Evolutionary conservation across 2,888 invertebrate genomes (phyloP).

Genomic region (Chaetogeoica ovagalla): DNA sequence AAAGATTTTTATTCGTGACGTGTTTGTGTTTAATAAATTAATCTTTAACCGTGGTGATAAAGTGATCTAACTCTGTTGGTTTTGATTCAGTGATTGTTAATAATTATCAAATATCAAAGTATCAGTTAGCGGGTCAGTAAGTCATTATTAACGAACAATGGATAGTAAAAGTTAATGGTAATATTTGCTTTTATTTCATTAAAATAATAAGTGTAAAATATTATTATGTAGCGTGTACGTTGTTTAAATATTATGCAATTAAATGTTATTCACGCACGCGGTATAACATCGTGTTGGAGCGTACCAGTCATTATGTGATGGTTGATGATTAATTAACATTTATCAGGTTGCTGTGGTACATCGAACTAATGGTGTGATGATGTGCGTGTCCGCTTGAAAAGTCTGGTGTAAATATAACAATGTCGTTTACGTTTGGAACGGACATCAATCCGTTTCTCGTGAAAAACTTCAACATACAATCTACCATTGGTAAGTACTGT

Average conservation of each 20-base stretch:
- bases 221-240: background rate
- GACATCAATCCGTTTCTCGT: conserved; percentile 49
- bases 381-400: background rate
- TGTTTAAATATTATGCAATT: conserved; percentile 1
- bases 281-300: background rate
- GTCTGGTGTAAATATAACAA: background rate
- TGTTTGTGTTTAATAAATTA: too few species aligned
- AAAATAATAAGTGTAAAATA: too few species aligned
- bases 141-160: too few species aligned
- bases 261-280: background rate
- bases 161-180: too few species aligned
- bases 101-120: background rate
- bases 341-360: background rate
- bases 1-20: too few species aligned
- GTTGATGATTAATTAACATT: background rate
- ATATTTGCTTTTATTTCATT: too few species aligned
- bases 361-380: background rate
- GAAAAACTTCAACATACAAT: conserved; percentile 45
- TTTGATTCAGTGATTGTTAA: too few species aligned
- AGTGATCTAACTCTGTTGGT: too few species aligned
- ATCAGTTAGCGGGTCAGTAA: background rate
- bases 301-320: background rate
- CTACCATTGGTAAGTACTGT: conserved; percentile 39
- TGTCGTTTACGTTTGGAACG: conserved; percentile 53
- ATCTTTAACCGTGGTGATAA: too few species aligned